Evolutionary conservation across 2,888 invertebrate genomes (phyloP), one percentile per base, ranked within the genome.

Genomic region (Arenicola marina): DNA sequence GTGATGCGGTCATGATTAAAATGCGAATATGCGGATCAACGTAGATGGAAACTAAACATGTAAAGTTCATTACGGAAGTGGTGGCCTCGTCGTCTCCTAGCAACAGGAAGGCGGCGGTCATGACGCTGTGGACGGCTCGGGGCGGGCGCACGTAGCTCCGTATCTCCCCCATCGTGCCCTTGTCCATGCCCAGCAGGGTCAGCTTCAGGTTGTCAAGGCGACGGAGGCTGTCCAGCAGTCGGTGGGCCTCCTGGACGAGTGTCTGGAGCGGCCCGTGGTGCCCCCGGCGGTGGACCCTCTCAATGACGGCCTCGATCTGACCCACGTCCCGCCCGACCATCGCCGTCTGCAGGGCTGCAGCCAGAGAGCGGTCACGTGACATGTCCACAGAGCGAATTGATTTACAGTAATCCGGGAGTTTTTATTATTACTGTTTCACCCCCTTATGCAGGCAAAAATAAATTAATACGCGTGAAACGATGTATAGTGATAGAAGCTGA

Each of bases 101-200:
- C 44, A 78, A 62, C 69, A 78, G 68, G 66, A 76, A 77, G 1
- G 75, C 69, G 3, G 76, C 76, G 4, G 69, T 66, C 76, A 79
- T 78, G 43, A 76, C 75, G 48, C 74, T 71, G 56, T 75, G 77
- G 4, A 78, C 74, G 43, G 73, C 72, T 21, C 59, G 46, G 1
- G 76, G 76, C 3, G 79, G 79, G 18, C 72, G 68, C 44, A 73
- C 67, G 59, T 79, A 79, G 51, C 76, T 73, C 51, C 76, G 69
- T 21, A 79, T 70, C 66, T 79, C 79, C 1, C 76, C 76, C 51
- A 77, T 73, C 0, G 76, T 76, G n/a, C 69, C 58, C 65, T 76
- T 76, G 58, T 78, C 77, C 75, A 79, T 72, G 51, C 69, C 59
- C 2, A 75, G 64, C 26, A 77, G 73, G 1, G 38, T 31, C 31